These are phyloP conservation scores for Clarias pachynema DNA, from an alignment of 2,797 vertebrate species.

Conservation along the genomic window DNA sequence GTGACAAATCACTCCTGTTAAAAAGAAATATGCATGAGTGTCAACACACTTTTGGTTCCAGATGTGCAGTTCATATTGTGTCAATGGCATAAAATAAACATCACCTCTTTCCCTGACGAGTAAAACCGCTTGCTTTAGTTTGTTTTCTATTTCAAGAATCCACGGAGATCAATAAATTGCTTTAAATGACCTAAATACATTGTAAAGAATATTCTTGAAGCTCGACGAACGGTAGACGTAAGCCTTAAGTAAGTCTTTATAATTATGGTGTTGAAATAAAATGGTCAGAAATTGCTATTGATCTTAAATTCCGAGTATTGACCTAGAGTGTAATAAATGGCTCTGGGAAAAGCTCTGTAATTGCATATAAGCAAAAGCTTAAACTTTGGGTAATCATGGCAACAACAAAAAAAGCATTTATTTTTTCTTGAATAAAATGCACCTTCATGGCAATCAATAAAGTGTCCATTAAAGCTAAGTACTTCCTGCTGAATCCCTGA, in stretches of 20 bases:
- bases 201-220: not conserved
- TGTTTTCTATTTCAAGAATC: not conserved
- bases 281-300: not conserved
- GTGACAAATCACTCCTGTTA: not conserved
- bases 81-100: not conserved
- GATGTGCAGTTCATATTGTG: not conserved
- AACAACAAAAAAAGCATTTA: too few relatives aligned
- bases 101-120: not conserved
- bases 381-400: not conserved
- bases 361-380: not conserved
- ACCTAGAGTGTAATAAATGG: not conserved
- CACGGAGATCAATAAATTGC: not conserved
- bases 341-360: not conserved
- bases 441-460: not conserved
- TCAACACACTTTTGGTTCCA: not conserved
- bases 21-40: not conserved
- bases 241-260: not conserved
- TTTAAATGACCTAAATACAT: not conserved
- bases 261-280: not conserved
- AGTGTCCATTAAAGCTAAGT: not conserved
- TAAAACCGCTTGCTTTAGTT: not conserved
- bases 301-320: not conserved
- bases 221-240: not conserved
- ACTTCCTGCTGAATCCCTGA: not conserved
- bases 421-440: not conserved